Percentiles rank a stretch among this genome's conserved stretches.
phyloP scores from a whole-genome alignment of 2,797 vertebrate genomes.

The Galago senegalensis region DNA sequence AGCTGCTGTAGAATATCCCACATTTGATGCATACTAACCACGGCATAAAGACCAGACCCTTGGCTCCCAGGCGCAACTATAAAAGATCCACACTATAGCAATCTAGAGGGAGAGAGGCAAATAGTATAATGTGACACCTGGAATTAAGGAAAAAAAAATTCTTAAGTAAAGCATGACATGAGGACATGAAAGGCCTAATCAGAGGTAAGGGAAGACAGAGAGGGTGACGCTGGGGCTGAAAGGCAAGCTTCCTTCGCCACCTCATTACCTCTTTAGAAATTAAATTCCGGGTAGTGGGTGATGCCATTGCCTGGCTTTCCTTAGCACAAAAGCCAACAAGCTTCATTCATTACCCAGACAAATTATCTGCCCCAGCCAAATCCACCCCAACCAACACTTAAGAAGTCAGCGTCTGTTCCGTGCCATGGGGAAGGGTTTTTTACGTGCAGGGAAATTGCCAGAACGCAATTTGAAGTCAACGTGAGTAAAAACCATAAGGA shows the following conservation, averaged over 20 bases:
- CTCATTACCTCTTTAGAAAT: constrained; percentile 41
- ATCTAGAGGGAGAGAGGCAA: neutral
- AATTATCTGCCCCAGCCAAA: neutral
- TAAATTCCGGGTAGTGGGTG: neutral
- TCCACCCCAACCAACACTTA: neutral
- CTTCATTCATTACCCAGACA: neutral
- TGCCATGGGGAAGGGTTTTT: neutral
- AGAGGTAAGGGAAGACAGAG: neutral
- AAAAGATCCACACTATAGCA: neutral
- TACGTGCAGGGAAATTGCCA: neutral
- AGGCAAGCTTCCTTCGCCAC: neutral
- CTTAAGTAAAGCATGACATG: neutral
- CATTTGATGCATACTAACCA: neutral
- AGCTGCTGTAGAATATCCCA: neutral
- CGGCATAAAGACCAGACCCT: neutral
- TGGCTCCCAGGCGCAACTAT: neutral
- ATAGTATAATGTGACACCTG: too few relatives aligned
- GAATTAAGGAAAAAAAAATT: neutral
- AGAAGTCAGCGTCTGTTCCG: neutral
- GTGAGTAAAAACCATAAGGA: neutral
- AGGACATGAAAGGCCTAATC: neutral
- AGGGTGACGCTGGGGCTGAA: neutral
- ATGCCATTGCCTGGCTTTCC: neutral
- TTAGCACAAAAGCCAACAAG: neutral
- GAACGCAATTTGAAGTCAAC: neutral